phyloP scores from a whole-genome alignment of 2,113 vertebrate genomes.

The Lanius collurio region DNA sequence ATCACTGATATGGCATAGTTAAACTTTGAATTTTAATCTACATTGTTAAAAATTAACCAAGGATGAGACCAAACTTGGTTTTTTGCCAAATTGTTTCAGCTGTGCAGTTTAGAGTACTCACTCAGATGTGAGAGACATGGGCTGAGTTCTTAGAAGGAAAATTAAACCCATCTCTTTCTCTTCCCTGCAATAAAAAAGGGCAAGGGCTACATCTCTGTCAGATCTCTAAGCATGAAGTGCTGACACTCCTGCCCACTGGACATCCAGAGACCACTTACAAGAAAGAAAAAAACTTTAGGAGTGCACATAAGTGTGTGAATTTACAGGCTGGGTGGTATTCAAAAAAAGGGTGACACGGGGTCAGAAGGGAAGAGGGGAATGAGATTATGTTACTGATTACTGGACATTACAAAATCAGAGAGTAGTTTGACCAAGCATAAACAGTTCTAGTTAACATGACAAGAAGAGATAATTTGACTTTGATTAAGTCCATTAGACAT shows the following conservation, averaged over 20 bases:
- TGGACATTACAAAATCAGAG: background rate
- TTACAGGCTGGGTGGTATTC: background rate
- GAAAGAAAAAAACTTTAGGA: background rate
- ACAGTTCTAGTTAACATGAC: background rate
- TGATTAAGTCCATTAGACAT: background rate
- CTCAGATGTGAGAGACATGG: background rate
- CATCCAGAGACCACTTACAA: background rate
- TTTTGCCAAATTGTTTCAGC: background rate
- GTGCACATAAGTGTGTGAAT: background rate
- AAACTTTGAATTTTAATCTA: background rate
- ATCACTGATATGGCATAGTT: background rate
- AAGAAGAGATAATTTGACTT: background rate
- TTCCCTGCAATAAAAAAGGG: background rate
- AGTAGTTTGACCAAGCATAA: background rate
- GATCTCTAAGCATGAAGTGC: background rate
- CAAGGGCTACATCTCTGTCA: background rate
- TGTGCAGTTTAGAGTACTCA: background rate
- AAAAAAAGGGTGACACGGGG: background rate
- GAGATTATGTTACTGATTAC: background rate
- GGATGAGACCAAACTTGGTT: background rate
- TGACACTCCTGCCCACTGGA: background rate
- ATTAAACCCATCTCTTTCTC: background rate
- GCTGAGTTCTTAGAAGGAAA: background rate
- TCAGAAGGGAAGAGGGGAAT: background rate
- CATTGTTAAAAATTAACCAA: conserved; percentile 51